Percentiles rank a stretch among this genome's conserved stretches.
Conservation (phyloP, 1,140 invertebrate species). For the Drosophila lacteicornis region DNA sequence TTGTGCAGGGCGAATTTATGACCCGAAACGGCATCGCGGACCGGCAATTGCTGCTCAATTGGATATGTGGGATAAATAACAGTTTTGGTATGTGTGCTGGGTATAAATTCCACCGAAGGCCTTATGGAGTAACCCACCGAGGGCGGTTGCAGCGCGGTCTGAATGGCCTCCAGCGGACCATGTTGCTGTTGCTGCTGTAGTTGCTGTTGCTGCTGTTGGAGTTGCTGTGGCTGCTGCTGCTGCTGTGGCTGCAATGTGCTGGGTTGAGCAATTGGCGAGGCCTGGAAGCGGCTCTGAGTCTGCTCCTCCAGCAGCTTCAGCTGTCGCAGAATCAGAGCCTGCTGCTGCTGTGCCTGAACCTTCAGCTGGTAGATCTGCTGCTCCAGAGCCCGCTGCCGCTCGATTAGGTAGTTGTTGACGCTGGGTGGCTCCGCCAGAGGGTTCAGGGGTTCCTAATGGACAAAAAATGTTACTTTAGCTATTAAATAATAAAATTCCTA, state of each 20-base stretch:
- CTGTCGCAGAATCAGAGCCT: slow-evolving; percentile 89
- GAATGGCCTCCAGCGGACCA: slow-evolving; percentile 81
- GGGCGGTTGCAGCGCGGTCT: slow-evolving; percentile 75
- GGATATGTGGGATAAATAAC: slow-evolving; percentile 82
- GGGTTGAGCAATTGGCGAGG: slow-evolving; percentile 66
- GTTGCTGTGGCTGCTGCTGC: slow-evolving; percentile 48
- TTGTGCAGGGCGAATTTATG: slow-evolving; percentile 76
- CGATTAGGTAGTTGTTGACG: slow-evolving; percentile 83
- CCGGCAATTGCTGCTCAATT: slow-evolving; percentile 82
- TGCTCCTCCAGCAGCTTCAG: slow-evolving; percentile 87
- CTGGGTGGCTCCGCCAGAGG: slow-evolving; percentile 44
- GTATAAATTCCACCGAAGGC: slow-evolving; percentile 83
- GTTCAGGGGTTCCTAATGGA: slow-evolving; percentile 56
- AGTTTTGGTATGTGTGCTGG: slow-evolving; percentile 76
- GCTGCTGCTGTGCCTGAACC: slow-evolving; percentile 88
- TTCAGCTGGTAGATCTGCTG: slow-evolving; percentile 88
- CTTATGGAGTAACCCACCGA: slow-evolving; percentile 77
- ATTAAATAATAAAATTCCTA: too few relatives aligned
- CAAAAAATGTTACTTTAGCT: too few relatives aligned
- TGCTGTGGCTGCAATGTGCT: slow-evolving; percentile 66
- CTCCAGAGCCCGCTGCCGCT: slow-evolving; percentile 89
- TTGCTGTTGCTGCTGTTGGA: slow-evolving; percentile 41
- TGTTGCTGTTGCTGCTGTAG: slow-evolving; percentile 67
- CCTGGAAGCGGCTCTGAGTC: slow-evolving; percentile 83
- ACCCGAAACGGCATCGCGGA: slow-evolving; percentile 74